These are phyloP conservation scores for Siderastrea siderea DNA, from an alignment of 92 coral and sea anemone species.

Conservation along the genomic window DNA sequence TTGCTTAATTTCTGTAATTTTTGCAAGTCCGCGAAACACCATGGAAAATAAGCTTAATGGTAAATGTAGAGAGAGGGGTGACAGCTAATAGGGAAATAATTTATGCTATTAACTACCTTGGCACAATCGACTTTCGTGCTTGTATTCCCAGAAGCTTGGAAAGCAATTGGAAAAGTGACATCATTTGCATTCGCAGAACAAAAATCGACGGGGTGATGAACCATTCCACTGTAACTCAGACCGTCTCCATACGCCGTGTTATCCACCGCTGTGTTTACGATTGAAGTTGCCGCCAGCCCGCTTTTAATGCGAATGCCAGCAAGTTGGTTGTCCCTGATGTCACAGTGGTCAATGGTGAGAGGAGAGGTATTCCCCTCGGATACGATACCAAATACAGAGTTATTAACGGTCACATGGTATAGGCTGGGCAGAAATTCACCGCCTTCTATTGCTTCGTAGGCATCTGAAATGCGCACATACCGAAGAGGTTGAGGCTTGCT, in stretches of 20 bases:
- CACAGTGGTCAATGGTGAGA: slow-evolving; percentile 37
- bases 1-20: no score
- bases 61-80: no score
- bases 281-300: slow-evolving; percentile 3
- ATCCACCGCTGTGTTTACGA: slow-evolving; percentile 47
- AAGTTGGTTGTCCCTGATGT: slow-evolving; percentile 30
- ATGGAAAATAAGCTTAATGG: no score
- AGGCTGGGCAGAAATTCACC: slow-evolving; percentile 39
- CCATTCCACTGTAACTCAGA: background rate
- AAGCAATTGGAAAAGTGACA: slow-evolving; percentile 36
- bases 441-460: slow-evolving; percentile 58
- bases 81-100: no score
- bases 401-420: slow-evolving; percentile 36
- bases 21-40: no score
- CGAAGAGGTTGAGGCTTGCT: slow-evolving; percentile 22
- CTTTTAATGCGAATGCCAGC: slow-evolving; percentile 57
- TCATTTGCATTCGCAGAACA: slow-evolving; percentile 14
- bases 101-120: slow-evolving; percentile 33
- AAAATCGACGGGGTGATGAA: slow-evolving; percentile 29
- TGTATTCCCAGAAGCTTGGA: slow-evolving; percentile 16
- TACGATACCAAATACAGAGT: slow-evolving; percentile 45
- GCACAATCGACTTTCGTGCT: slow-evolving; percentile 12
- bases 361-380: slow-evolving; percentile 24
- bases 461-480: slow-evolving; percentile 49
- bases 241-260: slow-evolving; percentile 54